Evolutionary conservation across 1,140 invertebrate species (phyloP), one percentile per base, ranked within the genome.

Genomic region (Nomia melanderi): DNA sequence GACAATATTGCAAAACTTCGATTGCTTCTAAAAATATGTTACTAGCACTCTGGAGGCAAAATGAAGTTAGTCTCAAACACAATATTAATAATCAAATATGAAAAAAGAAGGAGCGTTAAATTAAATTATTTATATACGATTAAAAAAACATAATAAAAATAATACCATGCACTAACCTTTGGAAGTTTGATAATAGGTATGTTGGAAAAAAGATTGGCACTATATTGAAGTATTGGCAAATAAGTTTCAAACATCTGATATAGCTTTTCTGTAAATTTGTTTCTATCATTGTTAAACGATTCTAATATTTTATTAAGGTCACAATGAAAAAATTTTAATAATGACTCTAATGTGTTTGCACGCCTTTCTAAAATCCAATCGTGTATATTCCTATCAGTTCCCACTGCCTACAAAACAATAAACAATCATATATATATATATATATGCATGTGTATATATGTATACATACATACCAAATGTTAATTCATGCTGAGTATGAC

Each of bases 161-260:
- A 50, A n/a, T 44, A 64, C 75, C 60, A 14, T 36, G 66, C 47
- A 82, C 83, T 87, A 86, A 96, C 96, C 93, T 97, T 97, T 59
- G 96, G 96, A 79, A 97, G 93, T 88, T 94, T 95, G 77, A 97
- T 90, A 88, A 95, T 94, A 54, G 96, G 95, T 79, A 96, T 94
- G 84, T 96, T 94, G 62, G 95, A 95, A 90, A 97, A 97, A 81
- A 96, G 94, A 90, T 96, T 95, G 25, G 95, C 95, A 67, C 95
- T 95, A 75, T 95, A 95, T 86, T 96, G 95, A 65, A 97, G 92
- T 86, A 97, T 95, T 47, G 96, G 96, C 62, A 97, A 92, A 90
- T 97, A 97, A 25, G 96, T 96, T 91, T 97, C 96, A 87, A 97
- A 96, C 87, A 97, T 96, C 87, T 95, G 95, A 90, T 96, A 96